Conservation (phyloP, 2,888 invertebrate genomes). For the Sarcophaga rosellei region DNA sequence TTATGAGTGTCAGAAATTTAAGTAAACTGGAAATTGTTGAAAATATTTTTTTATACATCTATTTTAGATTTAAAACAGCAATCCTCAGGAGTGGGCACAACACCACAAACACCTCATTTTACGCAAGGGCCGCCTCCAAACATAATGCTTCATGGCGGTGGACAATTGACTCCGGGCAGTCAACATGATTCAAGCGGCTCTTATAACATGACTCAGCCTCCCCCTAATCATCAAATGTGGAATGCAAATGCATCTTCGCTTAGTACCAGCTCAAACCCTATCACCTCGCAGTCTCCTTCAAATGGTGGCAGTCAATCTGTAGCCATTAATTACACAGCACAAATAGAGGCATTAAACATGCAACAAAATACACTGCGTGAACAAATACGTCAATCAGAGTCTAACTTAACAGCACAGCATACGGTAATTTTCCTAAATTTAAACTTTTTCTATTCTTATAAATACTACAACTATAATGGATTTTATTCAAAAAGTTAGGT, state of each 20-base stretch:
- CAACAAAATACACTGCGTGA: conserved; percentile 93
- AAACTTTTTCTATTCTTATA: not conserved
- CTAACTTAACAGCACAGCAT: conserved; percentile 97
- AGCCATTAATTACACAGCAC: conserved; percentile 77
- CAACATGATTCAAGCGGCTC: conserved; percentile 71
- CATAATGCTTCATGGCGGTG: conserved; percentile 70
- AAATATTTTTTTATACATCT: conserved; percentile 2
- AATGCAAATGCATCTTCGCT: conserved; percentile 68
- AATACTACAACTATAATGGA: conserved; percentile 6
- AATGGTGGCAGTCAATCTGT: conserved; percentile 59
- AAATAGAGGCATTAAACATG: conserved; percentile 85
- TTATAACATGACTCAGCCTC: conserved; percentile 66
- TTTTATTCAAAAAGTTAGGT: conserved; percentile 48
- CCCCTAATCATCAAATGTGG: conserved; percentile 64
- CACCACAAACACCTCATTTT: conserved; percentile 71
- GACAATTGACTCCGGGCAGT: conserved; percentile 62
- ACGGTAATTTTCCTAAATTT: conserved; percentile 83
- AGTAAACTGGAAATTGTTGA: not conserved
- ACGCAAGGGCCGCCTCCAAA: conserved; percentile 71
- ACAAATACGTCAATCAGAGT: conserved; percentile 97
- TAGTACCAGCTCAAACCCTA: conserved; percentile 28
- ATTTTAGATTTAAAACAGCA: conserved; percentile 86
- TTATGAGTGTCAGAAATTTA: conserved; percentile 19
- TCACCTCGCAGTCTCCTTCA: conserved; percentile 71
- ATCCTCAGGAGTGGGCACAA: conserved; percentile 71